Evolutionary conservation across 2,797 vertebrate species (phyloP).

Genomic region (Hydrophis major): DNA sequence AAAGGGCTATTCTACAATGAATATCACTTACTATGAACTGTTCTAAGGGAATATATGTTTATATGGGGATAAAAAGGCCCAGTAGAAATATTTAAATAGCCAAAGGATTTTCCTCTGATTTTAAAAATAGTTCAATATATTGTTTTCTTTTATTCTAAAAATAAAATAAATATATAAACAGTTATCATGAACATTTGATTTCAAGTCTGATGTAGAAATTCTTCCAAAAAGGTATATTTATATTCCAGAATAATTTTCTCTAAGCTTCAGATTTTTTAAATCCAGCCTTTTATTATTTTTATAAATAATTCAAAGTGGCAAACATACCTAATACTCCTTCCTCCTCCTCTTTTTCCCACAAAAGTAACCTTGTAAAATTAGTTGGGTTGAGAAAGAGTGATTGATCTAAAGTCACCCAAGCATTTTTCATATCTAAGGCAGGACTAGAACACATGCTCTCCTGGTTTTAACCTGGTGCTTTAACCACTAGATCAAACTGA

Average conservation of each 20-base stretch:
- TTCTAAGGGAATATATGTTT: not conserved
- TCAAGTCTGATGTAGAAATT: not conserved
- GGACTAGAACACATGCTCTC: not conserved
- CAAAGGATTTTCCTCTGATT: not conserved
- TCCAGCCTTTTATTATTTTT: not conserved
- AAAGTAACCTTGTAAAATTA: not conserved
- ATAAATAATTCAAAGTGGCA: not conserved
- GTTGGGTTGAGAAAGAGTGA: not conserved
- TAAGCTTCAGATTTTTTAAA: not conserved
- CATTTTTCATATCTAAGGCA: not conserved
- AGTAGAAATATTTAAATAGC: conserved; percentile 2
- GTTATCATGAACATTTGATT: not conserved
- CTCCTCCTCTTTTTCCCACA: not conserved
- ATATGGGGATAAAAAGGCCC: not conserved
- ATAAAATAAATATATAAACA: not conserved
- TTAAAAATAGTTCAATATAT: not conserved
- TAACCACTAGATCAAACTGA: not conserved
- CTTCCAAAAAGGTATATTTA: not conserved
- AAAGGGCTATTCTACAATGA: not conserved
- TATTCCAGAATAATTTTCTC: not conserved
- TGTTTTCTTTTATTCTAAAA: not conserved
- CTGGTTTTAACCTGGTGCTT: not conserved
- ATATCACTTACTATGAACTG: conserved; percentile 6
- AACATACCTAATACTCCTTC: not conserved
- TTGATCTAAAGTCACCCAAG: not conserved